Conservation (phyloP, 2,113 vertebrate species). For the Antechinus flavipes region DNA sequence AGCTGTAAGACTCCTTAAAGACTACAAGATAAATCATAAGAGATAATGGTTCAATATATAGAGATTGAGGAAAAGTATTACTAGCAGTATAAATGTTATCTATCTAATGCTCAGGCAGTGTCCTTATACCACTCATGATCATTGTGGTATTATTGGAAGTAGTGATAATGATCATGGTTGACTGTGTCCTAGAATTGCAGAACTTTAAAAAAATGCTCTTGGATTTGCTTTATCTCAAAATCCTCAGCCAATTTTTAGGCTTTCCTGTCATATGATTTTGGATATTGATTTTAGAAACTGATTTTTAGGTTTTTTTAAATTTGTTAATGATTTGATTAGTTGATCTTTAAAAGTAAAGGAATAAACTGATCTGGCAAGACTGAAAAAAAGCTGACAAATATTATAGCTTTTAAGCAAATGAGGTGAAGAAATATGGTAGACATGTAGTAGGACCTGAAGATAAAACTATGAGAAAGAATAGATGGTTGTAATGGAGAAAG, state of each 20-base stretch:
- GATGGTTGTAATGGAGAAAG: neutral
- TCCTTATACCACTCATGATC: neutral
- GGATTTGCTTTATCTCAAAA: neutral
- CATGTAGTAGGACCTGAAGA: neutral
- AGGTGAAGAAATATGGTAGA: neutral
- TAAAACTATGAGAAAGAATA: neutral
- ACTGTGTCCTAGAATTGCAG: neutral
- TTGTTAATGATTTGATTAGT: neutral
- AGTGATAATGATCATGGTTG: neutral
- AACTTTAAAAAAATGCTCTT: neutral
- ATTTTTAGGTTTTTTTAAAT: neutral
- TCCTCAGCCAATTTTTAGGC: neutral
- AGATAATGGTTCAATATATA: neutral
- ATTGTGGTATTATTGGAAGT: neutral
- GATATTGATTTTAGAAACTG: slow-evolving; percentile 33
- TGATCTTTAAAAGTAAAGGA: slow-evolving; percentile 14
- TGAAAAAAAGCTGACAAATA: slow-evolving; percentile 14
- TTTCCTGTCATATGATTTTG: neutral
- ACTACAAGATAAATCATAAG: neutral
- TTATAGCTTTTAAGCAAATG: neutral
- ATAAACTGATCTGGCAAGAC: slow-evolving; percentile 25
- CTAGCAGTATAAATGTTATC: neutral
- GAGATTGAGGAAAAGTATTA: neutral
- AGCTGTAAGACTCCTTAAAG: neutral
- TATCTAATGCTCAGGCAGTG: neutral